phyloP scores from a whole-genome alignment of 2,888 invertebrate genomes.

The Zygogramma bicolorata region DNA sequence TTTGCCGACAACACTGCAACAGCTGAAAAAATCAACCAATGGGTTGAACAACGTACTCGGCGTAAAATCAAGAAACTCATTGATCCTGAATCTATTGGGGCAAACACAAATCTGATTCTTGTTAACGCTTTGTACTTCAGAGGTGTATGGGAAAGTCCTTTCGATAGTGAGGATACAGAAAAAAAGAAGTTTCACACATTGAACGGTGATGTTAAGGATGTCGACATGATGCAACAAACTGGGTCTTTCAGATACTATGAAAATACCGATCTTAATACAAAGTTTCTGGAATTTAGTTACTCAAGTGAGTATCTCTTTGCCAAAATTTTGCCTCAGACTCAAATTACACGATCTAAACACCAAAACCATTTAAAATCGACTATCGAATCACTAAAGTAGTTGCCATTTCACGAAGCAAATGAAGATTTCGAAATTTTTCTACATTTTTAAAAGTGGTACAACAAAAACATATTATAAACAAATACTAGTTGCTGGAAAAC shows the following conservation, averaged over 20 bases:
- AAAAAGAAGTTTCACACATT: slow-evolving; percentile 51
- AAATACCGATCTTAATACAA: slow-evolving; percentile 50
- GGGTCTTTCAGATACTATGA: slow-evolving; percentile 55
- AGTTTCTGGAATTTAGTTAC: slow-evolving; percentile 58
- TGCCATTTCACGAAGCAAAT: too few relatives aligned
- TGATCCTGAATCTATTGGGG: too few relatives aligned
- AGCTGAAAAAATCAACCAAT: slow-evolving; percentile 58
- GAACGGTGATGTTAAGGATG: slow-evolving; percentile 44
- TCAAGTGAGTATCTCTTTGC: slow-evolving; percentile 29
- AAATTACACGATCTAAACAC: too few relatives aligned
- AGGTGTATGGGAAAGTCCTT: too few relatives aligned
- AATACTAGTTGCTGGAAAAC: too few relatives aligned
- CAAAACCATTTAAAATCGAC: not conserved
- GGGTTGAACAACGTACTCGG: slow-evolving; percentile 61
- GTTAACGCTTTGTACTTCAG: too few relatives aligned
- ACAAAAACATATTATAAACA: too few relatives aligned
- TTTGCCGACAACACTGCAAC: slow-evolving; percentile 49
- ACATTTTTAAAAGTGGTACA: too few relatives aligned
- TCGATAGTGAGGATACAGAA: too few relatives aligned
- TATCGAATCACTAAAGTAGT: too few relatives aligned
- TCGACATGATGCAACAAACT: slow-evolving; percentile 55
- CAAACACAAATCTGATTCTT: too few relatives aligned
- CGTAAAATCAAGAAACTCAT: slow-evolving; percentile 58
- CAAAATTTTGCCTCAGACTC: not conserved
- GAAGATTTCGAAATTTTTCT: too few relatives aligned